Conservation (phyloP, 2,888 invertebrate genomes). For the Drosophila yooni region DNA sequence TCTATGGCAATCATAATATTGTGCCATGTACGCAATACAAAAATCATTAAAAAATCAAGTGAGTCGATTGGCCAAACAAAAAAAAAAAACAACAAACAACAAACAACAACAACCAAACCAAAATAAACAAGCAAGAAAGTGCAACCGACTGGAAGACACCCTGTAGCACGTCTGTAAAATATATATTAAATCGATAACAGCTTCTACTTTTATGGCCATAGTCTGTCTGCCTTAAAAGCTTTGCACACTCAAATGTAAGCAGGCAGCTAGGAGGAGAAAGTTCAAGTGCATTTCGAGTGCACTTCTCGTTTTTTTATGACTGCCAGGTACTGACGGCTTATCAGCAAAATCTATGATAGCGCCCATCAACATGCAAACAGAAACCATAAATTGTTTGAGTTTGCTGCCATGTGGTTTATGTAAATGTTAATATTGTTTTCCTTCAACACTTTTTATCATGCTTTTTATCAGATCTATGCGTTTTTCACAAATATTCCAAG, state of each 20-base stretch:
- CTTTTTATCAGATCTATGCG: not conserved
- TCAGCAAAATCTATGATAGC: constrained; percentile 2
- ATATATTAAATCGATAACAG: not conserved
- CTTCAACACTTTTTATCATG: not conserved
- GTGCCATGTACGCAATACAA: not conserved
- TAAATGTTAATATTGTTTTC: not conserved
- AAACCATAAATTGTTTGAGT: not conserved
- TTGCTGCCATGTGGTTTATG: not conserved
- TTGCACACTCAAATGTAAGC: not conserved
- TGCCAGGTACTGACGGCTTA: constrained; percentile 2
- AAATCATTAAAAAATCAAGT: not conserved
- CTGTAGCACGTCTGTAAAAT: not conserved
- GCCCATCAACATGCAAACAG: constrained; percentile 1
- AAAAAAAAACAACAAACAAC: no score
- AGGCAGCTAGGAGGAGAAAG: not conserved
- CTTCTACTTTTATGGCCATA: constrained; percentile 1
- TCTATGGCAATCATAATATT: not conserved
- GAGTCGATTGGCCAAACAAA: not conserved
- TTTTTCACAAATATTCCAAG: not conserved
- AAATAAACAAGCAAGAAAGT: not conserved
- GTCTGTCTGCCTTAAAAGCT: not conserved
- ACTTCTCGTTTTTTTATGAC: not conserved
- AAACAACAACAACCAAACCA: not conserved
- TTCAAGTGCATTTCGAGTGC: constrained; percentile 1
- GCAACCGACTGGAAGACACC: not conserved